phyloP scores from a whole-genome alignment of 1,140 invertebrate species.

The Macrobrachium rosenbergii region DNA sequence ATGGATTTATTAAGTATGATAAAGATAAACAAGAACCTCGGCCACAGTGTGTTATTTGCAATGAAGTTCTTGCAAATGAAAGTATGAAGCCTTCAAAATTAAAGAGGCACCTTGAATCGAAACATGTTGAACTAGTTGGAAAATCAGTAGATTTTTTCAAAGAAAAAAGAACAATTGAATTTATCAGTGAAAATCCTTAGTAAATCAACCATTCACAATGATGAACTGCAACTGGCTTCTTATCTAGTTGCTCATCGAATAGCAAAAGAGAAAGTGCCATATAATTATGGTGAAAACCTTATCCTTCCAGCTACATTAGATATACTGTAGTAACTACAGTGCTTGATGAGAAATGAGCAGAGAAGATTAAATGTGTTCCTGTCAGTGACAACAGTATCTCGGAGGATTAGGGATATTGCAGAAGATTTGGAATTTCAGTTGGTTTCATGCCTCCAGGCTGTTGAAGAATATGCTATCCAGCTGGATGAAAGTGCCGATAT shows the following conservation, averaged over 20 bases:
- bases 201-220: constrained; percentile 1
- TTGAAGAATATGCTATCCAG: too few species aligned
- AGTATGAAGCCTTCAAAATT: constrained; percentile 20
- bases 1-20: too few species aligned
- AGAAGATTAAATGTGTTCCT: constrained; percentile 26
- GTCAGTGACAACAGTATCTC: constrained; percentile 29
- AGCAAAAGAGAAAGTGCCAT: constrained; percentile 30
- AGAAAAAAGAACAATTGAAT: too few species aligned
- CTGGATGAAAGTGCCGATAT: too few species aligned
- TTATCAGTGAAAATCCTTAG: too few species aligned
- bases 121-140: not conserved
- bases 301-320: not conserved
- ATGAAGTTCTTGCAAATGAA: not conserved
- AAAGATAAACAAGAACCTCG: too few species aligned
- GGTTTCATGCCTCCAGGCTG: too few species aligned
- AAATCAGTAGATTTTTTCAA: not conserved
- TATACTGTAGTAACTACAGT: constrained; percentile 17
- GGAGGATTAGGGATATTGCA: too few species aligned
- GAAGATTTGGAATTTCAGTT: constrained; percentile 26
- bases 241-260: too few species aligned
- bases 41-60: too few species aligned
- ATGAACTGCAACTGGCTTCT: too few species aligned
- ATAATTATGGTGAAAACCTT: constrained; percentile 15
- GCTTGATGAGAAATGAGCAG: constrained; percentile 12
- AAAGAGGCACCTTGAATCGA: not conserved